These are phyloP conservation scores for Trichonephila clavipes DNA, from an alignment of 1,140 invertebrate genomes.

Conservation along the genomic window DNA sequence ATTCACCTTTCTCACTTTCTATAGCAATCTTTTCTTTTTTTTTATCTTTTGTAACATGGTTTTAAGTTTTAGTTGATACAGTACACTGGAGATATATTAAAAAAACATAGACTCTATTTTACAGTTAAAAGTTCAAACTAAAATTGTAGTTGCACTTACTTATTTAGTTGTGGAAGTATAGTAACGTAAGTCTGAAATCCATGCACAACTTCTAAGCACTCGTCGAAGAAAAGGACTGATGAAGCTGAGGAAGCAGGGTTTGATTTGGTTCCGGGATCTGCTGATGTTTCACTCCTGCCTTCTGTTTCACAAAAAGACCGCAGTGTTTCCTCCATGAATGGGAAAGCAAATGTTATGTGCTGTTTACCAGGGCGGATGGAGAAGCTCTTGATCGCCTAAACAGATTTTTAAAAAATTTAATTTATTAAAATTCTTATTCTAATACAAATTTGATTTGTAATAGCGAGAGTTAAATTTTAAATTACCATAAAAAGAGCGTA, in stretches of 20 bases:
- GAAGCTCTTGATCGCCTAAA: conserved; percentile 78
- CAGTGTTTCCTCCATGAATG: conserved; percentile 78
- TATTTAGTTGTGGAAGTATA: conserved; percentile 76
- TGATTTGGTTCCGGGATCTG: neutral
- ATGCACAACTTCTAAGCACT: conserved; percentile 78
- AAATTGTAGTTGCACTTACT: conserved; percentile 54
- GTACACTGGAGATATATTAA: too few relatives aligned
- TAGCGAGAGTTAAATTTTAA: too few relatives aligned
- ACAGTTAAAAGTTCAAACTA: too few relatives aligned
- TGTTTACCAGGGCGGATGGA: conserved; percentile 78
- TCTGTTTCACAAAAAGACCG: conserved; percentile 72
- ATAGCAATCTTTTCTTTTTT: too few relatives aligned
- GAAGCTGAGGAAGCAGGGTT: neutral
- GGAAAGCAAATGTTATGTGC: conserved; percentile 78
- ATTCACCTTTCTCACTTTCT: too few relatives aligned
- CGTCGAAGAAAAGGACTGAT: conserved; percentile 78
- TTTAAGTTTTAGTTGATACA: too few relatives aligned
- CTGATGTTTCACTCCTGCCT: neutral
- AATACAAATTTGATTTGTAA: too few relatives aligned
- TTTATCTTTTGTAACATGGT: too few relatives aligned
- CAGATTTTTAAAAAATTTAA: neutral
- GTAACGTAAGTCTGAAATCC: conserved; percentile 78
- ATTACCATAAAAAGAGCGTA: too few relatives aligned
- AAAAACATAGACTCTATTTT: too few relatives aligned
- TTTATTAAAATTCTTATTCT: too few relatives aligned